A percentile compares a stretch with the other conserved stretches of the same genome.
These are phyloP conservation scores for Lasioglossum oenotherae DNA, from an alignment of 2,888 invertebrate genomes.

Conservation along the genomic window DNA sequence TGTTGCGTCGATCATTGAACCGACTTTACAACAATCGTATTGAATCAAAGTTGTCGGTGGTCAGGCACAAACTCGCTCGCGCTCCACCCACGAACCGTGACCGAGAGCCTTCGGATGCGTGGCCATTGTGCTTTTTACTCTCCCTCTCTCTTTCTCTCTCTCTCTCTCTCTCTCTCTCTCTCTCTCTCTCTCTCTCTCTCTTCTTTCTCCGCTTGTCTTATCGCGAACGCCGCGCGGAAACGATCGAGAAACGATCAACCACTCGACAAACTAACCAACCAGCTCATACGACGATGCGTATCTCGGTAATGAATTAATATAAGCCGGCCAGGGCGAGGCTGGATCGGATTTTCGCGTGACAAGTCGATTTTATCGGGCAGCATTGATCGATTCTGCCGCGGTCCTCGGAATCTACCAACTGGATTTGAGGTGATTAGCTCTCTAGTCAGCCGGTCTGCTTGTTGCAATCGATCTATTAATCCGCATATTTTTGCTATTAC, in stretches of 20 bases:
- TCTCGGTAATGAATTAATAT: conserved; percentile 54
- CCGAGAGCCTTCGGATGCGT: conserved; percentile 45
- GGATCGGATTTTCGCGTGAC: conserved; percentile 44
- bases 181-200: background rate
- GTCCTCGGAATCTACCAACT: background rate
- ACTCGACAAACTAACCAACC: conserved; percentile 5
- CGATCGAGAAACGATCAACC: conserved; percentile 12
- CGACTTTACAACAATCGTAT: conserved; percentile 77
- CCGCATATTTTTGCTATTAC: background rate
- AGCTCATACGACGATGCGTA: conserved; percentile 21
- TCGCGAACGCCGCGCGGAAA: conserved; percentile 9
- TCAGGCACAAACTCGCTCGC: conserved; percentile 79
- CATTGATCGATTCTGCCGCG: background rate
- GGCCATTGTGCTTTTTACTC: conserved; percentile 24
- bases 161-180: background rate
- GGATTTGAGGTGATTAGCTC: background rate
- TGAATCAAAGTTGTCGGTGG: conserved; percentile 83
- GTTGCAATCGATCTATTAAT: background rate
- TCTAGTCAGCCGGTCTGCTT: background rate
- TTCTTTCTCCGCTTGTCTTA: background rate
- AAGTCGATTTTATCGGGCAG: conserved; percentile 46
- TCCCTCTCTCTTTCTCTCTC: background rate
- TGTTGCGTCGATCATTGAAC: conserved; percentile 78
- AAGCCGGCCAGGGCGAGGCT: conserved; percentile 22
- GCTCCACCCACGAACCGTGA: conserved; percentile 78